These are phyloP conservation scores for Craterocephalus amniculus DNA, from an alignment of 2,797 vertebrate genomes.

Conservation along the genomic window DNA sequence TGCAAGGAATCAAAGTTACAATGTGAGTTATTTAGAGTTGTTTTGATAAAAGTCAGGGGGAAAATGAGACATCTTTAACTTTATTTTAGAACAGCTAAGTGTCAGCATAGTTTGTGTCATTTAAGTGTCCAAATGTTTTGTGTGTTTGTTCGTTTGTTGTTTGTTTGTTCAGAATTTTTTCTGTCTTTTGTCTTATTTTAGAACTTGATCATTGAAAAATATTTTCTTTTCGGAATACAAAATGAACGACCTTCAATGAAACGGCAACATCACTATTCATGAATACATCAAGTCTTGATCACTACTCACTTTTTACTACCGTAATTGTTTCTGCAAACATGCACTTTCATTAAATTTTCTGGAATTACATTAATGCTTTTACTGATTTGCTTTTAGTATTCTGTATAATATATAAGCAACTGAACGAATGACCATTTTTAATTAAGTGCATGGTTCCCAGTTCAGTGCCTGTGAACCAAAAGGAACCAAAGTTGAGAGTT, in stretches of 20 bases:
- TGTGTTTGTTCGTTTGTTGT: neutral
- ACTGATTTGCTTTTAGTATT: neutral
- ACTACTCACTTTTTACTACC: neutral
- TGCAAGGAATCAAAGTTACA: neutral
- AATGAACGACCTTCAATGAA: slow-evolving; percentile 4
- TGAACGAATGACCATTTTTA: neutral
- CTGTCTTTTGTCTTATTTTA: neutral
- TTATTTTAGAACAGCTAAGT: no score
- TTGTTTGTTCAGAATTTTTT: neutral
- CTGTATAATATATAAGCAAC: neutral
- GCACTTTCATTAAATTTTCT: slow-evolving; percentile 1
- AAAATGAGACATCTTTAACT: neutral
- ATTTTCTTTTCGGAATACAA: neutral
- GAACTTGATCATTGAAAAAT: neutral
- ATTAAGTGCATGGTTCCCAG: slow-evolving; percentile 1
- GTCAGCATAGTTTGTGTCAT: no score
- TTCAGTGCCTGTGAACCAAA: slow-evolving; percentile 6
- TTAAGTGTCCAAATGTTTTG: neutral
- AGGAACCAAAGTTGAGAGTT: slow-evolving; percentile 18
- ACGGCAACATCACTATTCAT: neutral
- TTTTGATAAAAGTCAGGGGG: neutral
- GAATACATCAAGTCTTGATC: neutral
- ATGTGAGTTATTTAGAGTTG: neutral
- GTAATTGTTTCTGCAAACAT: neutral
- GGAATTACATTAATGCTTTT: neutral